A percentile compares a stretch with the other conserved stretches of the same genome.
Evolutionary conservation across 2,113 vertebrate species (phyloP).

Genomic region (Sphaerodactylus townsendi): DNA sequence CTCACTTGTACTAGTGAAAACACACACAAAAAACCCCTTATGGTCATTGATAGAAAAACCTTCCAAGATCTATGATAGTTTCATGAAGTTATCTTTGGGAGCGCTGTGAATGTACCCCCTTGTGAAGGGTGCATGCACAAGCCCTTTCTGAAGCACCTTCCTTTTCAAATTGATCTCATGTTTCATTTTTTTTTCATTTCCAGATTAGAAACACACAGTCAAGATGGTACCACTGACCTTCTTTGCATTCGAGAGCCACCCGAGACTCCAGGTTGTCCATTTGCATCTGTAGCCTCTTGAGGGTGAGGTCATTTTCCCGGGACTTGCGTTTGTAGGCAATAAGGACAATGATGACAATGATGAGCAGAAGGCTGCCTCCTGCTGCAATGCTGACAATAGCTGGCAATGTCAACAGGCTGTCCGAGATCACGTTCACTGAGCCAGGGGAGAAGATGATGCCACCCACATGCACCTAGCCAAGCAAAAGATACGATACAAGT

Average conservation of each 20-base stretch:
- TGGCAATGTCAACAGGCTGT: constrained; percentile 94
- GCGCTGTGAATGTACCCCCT: too few species aligned
- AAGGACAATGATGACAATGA: constrained; percentile 98
- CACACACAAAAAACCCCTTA: neutral
- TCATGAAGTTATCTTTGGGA: neutral
- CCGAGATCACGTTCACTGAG: constrained; percentile 87
- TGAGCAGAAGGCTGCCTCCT: constrained; percentile 92
- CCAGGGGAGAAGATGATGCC: constrained; percentile 93
- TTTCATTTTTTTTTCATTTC: neutral
- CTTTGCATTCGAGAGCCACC: constrained; percentile 96
- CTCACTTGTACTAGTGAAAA: neutral
- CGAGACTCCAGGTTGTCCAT: constrained; percentile 99
- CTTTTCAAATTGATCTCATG: neutral
- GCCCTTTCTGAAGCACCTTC: neutral
- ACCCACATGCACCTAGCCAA: constrained; percentile 89
- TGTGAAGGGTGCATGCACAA: neutral
- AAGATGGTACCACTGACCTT: constrained; percentile 76
- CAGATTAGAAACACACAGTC: neutral
- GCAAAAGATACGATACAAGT: neutral
- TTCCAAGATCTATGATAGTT: too few species aligned
- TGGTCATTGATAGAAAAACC: neutral
- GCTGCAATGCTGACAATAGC: constrained; percentile 96
- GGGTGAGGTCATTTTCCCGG: constrained; percentile 94
- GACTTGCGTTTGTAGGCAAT: constrained; percentile 99
- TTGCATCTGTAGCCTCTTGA: constrained; percentile 98